Evolutionary conservation across 2,113 vertebrate genomes (phyloP).

Genomic region (Tragelaphus imberbis): DNA sequence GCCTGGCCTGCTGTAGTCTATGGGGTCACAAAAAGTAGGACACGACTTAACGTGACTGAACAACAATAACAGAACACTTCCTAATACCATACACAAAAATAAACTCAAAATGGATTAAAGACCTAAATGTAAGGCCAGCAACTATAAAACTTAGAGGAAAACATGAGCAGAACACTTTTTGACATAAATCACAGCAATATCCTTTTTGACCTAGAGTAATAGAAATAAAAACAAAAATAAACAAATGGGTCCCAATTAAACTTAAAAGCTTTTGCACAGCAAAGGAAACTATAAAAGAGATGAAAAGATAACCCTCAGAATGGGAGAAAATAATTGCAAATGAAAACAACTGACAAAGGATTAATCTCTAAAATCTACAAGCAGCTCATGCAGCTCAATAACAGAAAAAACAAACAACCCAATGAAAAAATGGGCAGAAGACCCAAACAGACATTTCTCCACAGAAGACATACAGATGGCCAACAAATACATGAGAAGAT

Average conservation of each 20-base stretch:
- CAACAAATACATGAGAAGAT: background rate
- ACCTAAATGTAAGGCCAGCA: background rate
- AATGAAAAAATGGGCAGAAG: background rate
- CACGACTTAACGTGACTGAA: background rate
- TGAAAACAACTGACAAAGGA: background rate
- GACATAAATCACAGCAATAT: background rate
- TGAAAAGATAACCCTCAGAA: background rate
- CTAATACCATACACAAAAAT: background rate
- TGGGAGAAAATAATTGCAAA: background rate
- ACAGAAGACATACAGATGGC: background rate
- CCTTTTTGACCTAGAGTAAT: background rate
- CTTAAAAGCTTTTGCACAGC: background rate
- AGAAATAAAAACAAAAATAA: background rate
- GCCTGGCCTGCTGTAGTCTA: background rate
- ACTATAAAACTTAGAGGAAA: background rate
- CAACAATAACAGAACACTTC: background rate
- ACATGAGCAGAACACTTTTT: background rate
- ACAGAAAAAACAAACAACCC: background rate
- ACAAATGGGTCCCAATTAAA: background rate
- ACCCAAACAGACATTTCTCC: background rate
- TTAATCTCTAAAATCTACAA: background rate
- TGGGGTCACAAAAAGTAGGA: background rate
- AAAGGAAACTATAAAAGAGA: background rate
- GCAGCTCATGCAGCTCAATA: background rate
- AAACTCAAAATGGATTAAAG: background rate